Evolutionary conservation across 2,113 vertebrate genomes (phyloP), one percentile per base, ranked within the genome.

Genomic region (Triplophysa dalaica): DNA sequence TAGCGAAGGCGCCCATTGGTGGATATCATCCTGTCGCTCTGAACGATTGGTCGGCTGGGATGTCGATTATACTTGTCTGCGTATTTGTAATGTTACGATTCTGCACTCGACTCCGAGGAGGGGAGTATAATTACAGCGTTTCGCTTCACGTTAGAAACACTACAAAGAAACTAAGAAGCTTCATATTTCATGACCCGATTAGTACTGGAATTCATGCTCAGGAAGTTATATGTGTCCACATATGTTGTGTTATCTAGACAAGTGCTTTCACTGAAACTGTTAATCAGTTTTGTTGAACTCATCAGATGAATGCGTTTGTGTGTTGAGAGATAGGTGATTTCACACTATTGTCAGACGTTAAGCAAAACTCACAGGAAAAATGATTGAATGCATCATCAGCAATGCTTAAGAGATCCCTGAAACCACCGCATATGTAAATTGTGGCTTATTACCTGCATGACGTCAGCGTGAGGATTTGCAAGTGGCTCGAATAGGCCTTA

Each of bases 1-100:
- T 24, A 45, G 0, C 8, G 5, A 1, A 29, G 11, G 68, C 33
- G 78, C 41, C 75, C 2, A 92, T 92, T 92, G 91, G 92, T 19
- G 45, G 38, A 52, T 14, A 62, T 5, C 21, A 45, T 26, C 41
- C 50, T 66, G 26, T 41, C 43, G 61, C 29, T 45, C 26, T 33
- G 2, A 12, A 14, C 3, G 2, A 9, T 2, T 84, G 68, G 82
- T 50, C 33, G 2, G 9, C 1, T 5, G 1, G 9, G 1, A 19
- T 69, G 75, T 78, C 78, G 69, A 33, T 84, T 62, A n/a, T 8
- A n/a, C 9, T 9, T 29, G 14, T 45, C 13, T 24, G 38, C 6
- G 24, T 56, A 29, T 54, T 16, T 60, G n/a, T 60, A 14, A 60
- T 22, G 29, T 43, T 54, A 54, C 72, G 45, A 54, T 61, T 73